Evolutionary conservation across 2,888 invertebrate species (phyloP).

Genomic region (Ectemnius continuus): DNA sequence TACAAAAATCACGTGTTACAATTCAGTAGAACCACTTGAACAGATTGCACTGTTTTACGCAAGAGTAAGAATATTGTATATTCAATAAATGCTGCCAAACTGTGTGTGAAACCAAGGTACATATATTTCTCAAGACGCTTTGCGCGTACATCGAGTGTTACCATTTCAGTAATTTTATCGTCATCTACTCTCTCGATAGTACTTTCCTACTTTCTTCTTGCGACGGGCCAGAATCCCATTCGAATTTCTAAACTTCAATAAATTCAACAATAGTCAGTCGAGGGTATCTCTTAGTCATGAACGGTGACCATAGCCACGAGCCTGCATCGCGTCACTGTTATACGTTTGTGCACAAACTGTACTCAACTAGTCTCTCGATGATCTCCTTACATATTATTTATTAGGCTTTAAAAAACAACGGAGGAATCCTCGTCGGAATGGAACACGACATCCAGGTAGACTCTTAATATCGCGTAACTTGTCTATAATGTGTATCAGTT

Average conservation of each 20-base stretch:
- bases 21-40: too few relatives aligned
- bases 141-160: neutral
- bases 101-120: neutral
- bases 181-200: too few relatives aligned
- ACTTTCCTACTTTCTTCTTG: conserved; percentile 4
- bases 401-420: conserved; percentile 8
- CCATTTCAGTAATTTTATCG: neutral
- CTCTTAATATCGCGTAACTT: conserved; percentile 55
- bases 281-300: neutral
- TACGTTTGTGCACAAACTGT: neutral
- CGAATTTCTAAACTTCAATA: conserved; percentile 1
- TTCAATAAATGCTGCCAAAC: neutral
- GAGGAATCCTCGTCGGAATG: neutral
- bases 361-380: neutral
- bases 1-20: too few relatives aligned
- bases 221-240: neutral
- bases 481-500: conserved; percentile 50
- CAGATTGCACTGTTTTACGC: neutral
- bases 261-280: conserved; percentile 4
- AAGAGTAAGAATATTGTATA: conserved; percentile 1
- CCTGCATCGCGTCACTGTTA: neutral
- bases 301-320: too few relatives aligned
- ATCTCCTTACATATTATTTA: neutral
- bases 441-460: conserved; percentile 38
- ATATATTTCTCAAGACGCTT: neutral